Evolutionary conservation across 2,888 invertebrate species (phyloP), one percentile per base, ranked within the genome.

Genomic region (Nomada ruficornis): DNA sequence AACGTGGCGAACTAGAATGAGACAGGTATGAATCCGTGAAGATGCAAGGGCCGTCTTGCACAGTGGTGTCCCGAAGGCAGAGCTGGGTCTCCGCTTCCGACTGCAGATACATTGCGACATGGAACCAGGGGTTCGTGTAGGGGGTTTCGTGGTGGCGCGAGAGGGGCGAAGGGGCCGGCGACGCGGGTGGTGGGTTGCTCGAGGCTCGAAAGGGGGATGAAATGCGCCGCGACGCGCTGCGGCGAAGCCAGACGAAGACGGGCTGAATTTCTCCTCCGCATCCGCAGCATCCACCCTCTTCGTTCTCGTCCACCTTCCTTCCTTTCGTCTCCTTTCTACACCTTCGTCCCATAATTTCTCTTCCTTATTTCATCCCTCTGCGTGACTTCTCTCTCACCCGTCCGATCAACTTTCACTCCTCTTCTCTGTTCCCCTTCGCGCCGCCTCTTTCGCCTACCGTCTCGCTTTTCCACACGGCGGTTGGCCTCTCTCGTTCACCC

Each of bases 61-160:
- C 57, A 73, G 50, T 69, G 59, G 62, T 72, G 81, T 77, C 78
- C 82, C 64, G 77, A 86, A 86, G 80, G 79, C 59, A 70, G 60
- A 88, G 59, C 82, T 75, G 82, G 87, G 75, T 83, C 79, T 85
- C 88, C 57, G 82, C 83, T 90, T 90, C 88, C 88, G 89, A 92
- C 93, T 93, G 93, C 93, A 86, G 93, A 93, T 93, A 90, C 93
- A 92, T 93, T 93, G 93, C 93, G 93, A 93, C 93, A 93, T 91
- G 86, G 88, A 87, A 83, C 82, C 84, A 77, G 84, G 82, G 87
- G 87, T 88, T 86, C 78, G 87, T 82, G 85, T 84, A 87, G 87
- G 86, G 80, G 85, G 85, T 82, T 85, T 80, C 84, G 86, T 79
- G 85, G 83, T 11, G 52, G 74, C 77, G 80, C 57, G 72, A 52